Conservation (phyloP, 2,888 invertebrate genomes). For the Ornithoptera priamus region DNA sequence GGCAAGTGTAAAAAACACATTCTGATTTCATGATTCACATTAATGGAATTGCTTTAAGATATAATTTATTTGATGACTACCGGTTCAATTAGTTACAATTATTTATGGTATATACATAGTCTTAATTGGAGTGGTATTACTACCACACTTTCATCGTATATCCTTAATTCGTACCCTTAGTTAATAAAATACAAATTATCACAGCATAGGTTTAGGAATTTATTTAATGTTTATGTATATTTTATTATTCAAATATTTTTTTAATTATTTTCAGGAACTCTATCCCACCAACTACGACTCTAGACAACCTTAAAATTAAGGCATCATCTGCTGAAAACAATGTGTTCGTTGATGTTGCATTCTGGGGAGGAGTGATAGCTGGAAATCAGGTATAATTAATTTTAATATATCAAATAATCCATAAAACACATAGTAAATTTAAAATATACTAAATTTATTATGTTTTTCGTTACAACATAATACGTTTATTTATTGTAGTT, state of each 20-base stretch:
- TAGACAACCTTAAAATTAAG: slow-evolving; percentile 82
- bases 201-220: no score
- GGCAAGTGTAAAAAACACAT: no score
- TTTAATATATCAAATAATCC: background rate
- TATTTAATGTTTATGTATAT: no score
- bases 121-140: background rate
- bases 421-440: no score
- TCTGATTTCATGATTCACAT: background rate
- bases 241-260: no score
- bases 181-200: no score
- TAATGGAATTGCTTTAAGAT: background rate
- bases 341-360: slow-evolving; percentile 85
- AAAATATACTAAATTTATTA: no score
- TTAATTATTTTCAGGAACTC: slow-evolving; percentile 78
- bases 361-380: slow-evolving; percentile 89
- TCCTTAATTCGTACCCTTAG: no score
- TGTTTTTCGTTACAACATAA: no score
- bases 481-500: slow-evolving; percentile 1
- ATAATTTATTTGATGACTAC: background rate
- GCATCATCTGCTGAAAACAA: slow-evolving; percentile 79
- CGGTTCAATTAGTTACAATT: background rate
- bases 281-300: slow-evolving; percentile 84
- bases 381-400: slow-evolving; percentile 78
- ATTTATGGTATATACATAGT: background rate
- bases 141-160: no score